Evolutionary conservation across 1,140 invertebrate genomes (phyloP).

Genomic region (Rhagoletis zephyria): DNA sequence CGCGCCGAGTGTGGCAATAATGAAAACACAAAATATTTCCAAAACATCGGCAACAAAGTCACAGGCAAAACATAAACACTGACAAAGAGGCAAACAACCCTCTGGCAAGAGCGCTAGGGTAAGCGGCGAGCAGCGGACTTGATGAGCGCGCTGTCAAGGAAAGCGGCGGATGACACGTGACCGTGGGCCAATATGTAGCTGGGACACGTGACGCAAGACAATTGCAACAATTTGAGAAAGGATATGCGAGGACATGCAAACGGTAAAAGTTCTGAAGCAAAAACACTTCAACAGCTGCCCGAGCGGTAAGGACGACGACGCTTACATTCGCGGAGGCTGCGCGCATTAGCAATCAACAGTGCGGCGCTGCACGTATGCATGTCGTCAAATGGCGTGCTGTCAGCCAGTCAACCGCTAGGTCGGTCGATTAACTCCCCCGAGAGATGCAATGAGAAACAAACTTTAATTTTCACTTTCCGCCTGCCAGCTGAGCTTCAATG

Average conservation of each 20-base stretch:
- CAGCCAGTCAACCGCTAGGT: conserved; percentile 2
- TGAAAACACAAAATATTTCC: conserved; percentile 55
- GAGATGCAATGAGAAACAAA: conserved; percentile 10
- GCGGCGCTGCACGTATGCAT: not conserved
- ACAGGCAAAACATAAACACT: conserved; percentile 43
- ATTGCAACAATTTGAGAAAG: conserved; percentile 56
- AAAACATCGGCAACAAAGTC: conserved; percentile 50
- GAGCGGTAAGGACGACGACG: not conserved
- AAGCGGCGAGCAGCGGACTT: not conserved
- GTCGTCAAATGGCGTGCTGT: not conserved
- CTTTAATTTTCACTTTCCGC: conserved; percentile 56
- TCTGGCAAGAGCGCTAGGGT: not conserved
- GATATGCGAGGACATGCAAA: conserved; percentile 45
- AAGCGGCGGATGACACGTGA: conserved; percentile 53
- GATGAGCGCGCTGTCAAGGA: conserved; percentile 6
- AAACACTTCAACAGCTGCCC: not conserved
- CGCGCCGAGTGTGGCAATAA: conserved; percentile 54
- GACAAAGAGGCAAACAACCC: conserved; percentile 33
- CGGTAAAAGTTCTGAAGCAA: not conserved
- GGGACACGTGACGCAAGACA: conserved; percentile 56
- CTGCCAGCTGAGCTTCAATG: not conserved
- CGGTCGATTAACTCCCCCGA: conserved; percentile 43
- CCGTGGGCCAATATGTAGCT: conserved; percentile 54
- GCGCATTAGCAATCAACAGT: conserved; percentile 35
- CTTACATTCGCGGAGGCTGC: not conserved